These are phyloP conservation scores for Kryphioiulus occultus DNA, from an alignment of 2,888 invertebrate genomes.

Conservation along the genomic window DNA sequence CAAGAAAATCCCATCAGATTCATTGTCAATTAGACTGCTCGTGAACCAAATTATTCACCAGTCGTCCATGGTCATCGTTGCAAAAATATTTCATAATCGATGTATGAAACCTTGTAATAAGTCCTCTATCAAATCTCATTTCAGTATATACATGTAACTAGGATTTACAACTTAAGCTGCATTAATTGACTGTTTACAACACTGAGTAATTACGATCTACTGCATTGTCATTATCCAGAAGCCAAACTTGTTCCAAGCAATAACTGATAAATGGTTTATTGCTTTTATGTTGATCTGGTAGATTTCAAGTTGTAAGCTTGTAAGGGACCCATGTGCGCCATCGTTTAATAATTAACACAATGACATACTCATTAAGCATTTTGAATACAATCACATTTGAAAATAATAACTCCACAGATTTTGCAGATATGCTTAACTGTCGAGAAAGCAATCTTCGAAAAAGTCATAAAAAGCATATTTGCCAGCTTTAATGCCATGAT, in stretches of 20 bases:
- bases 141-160: background rate
- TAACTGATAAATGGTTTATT: background rate
- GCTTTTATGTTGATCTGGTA: background rate
- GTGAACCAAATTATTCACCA: background rate
- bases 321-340: background rate
- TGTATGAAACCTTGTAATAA: background rate
- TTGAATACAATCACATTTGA: background rate
- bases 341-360: background rate
- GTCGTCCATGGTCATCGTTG: background rate
- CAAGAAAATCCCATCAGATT: background rate
- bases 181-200: background rate
- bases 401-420: background rate
- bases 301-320: background rate
- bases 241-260: background rate
- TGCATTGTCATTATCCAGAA: background rate
- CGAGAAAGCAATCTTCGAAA: too few relatives aligned
- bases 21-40: background rate
- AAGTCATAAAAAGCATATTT: too few relatives aligned
- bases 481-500: too few relatives aligned
- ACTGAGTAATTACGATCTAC: background rate
- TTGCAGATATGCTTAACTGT: too few relatives aligned
- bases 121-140: background rate
- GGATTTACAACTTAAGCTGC: background rate
- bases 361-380: background rate
- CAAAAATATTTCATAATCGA: background rate